Evolutionary conservation across 1,140 invertebrate genomes (phyloP).

Genomic region (Orussus abietinus): DNA sequence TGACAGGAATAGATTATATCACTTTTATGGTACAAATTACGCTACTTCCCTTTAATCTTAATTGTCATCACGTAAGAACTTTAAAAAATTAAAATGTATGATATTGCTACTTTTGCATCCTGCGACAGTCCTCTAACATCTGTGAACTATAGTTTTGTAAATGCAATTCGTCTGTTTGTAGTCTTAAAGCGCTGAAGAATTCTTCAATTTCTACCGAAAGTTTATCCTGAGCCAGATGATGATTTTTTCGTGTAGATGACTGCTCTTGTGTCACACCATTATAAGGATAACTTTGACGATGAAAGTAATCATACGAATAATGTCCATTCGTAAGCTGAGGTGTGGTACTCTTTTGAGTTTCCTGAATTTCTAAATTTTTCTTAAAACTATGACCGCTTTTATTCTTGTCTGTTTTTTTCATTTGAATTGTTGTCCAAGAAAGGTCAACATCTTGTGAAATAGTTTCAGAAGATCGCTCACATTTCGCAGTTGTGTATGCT

Average conservation of each 20-base stretch:
- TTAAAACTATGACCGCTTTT: background rate
- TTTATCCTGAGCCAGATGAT: background rate
- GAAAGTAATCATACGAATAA: slow-evolving; percentile 12
- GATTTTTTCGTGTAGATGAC: background rate
- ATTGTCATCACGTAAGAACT: no score
- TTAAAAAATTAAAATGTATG: no score
- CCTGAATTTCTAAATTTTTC: slow-evolving; percentile 2
- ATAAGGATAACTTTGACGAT: slow-evolving; percentile 6
- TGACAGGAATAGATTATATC: no score
- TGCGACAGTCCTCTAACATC: slow-evolving; percentile 27
- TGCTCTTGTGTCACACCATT: slow-evolving; percentile 10
- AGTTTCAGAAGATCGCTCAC: no score
- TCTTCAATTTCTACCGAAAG: slow-evolving; percentile 22
- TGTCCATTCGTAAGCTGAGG: slow-evolving; percentile 1
- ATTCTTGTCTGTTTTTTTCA: no score
- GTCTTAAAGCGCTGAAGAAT: slow-evolving; percentile 31
- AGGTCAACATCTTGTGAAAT: no score
- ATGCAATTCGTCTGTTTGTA: slow-evolving; percentile 35
- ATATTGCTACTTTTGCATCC: no score
- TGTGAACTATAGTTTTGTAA: slow-evolving; percentile 34
- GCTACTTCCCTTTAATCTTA: no score
- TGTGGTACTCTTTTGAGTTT: background rate
- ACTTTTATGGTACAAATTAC: no score
- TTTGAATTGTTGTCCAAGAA: no score
- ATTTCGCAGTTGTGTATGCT: no score